Evolutionary conservation across 2,113 vertebrate genomes (phyloP), one percentile per base, ranked within the genome.

Genomic region (Desmodus rotundus): DNA sequence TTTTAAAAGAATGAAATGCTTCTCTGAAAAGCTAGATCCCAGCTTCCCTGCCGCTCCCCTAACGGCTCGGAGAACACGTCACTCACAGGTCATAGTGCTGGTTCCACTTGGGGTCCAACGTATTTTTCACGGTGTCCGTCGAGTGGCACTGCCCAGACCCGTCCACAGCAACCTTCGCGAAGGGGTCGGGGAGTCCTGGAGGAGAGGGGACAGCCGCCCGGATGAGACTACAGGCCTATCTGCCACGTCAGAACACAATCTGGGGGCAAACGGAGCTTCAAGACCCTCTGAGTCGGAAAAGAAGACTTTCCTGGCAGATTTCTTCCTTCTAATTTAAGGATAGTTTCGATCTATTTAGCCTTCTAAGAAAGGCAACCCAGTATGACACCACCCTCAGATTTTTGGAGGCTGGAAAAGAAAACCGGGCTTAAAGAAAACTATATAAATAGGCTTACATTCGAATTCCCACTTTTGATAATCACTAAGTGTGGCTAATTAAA

Each of bases 81-180:
- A 99, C 99, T 99, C 98, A 99, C 99, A 99, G 98, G 95, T 99
- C 99, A 0, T 99, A 99, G 98, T 99, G 99, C 98, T 99, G 99
- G 98, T 99, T 99, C 99, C 99, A 99, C 97, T 99, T 99, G 96
- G 99, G 99, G 98, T 99, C 99, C 98, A 99, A 97, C 0, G 99
- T 99, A 99, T 99, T 99, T 98, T 99, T 99, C 98, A 99, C 99
- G 96, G 99, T 99, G 99, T 99, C 99, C 93, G 99, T 99, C 9
- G 99, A 99, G 98, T 99, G 99, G 98, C 99, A 99, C 98, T 99
- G 99, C 96, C 99, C 99, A 13, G 99, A 99, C 95, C 99, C 99
- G n/a, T 99, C 99, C 81, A 99, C 99, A 45, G 99, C 99, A 26
- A 99, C 98, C 98, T 99, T 99, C 93, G 99, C 99, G 97, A 99